phyloP scores from a whole-genome alignment of 2,797 vertebrate genomes.

The Macrochelys suwanniensis region DNA sequence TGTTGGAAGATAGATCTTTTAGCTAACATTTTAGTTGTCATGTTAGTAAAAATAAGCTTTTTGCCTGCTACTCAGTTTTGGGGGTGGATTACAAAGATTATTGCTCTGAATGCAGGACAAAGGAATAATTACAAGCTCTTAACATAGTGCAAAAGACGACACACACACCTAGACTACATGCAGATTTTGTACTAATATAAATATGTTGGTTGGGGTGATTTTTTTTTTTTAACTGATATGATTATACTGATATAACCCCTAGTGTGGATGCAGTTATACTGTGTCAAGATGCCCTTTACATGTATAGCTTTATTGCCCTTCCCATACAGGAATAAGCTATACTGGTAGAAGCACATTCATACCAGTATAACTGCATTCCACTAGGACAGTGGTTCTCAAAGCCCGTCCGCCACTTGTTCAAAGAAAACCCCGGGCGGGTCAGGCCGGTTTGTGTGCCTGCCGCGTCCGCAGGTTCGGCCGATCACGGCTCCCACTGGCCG shows the following conservation, averaged over 20 bases:
- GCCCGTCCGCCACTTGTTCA: too few relatives aligned
- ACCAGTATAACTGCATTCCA: not conserved
- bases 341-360: not conserved
- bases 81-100: not conserved
- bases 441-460: too few relatives aligned
- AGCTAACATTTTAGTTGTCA: not conserved
- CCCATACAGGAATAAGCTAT: not conserved
- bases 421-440: too few relatives aligned
- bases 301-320: not conserved
- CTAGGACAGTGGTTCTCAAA: too few relatives aligned
- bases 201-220: not conserved
- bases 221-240: not conserved
- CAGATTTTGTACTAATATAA: not conserved
- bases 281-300: too few relatives aligned
- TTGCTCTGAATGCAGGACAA: not conserved
- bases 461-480: too few relatives aligned
- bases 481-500: too few relatives aligned
- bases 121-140: not conserved
- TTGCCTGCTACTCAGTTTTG: not conserved
- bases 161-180: not conserved
- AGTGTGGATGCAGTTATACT: not conserved
- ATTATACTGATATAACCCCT: not conserved
- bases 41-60: not conserved
- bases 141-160: not conserved
- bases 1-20: not conserved